Evolutionary conservation across 2,797 vertebrate species (phyloP).

Genomic region (Phalloptychus januarius): DNA sequence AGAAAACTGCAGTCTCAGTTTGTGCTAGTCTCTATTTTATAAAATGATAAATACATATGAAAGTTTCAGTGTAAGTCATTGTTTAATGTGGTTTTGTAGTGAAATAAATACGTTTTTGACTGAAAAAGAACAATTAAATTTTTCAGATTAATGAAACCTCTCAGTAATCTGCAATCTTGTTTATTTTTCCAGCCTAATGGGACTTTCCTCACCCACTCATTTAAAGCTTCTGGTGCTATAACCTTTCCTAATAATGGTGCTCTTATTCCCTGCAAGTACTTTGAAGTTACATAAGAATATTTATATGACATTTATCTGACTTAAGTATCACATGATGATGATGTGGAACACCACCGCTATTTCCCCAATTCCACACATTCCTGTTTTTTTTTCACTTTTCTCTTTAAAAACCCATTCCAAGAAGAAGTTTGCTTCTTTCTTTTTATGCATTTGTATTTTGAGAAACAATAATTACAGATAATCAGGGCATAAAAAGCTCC

Average conservation of each 20-base stretch:
- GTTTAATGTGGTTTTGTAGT: not conserved
- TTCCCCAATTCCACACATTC: slow-evolving; percentile 13
- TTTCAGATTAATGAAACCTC: not conserved
- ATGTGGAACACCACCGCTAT: slow-evolving; percentile 11
- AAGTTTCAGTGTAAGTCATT: not conserved
- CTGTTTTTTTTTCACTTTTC: not conserved
- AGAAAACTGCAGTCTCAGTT: not conserved
- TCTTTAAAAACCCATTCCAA: not conserved
- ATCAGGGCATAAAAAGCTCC: not conserved
- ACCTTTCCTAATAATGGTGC: slow-evolving; percentile 1
- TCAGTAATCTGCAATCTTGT: not conserved
- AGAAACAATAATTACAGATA: slow-evolving; percentile 26
- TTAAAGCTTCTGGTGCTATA: not conserved
- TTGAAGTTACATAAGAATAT: slow-evolving; percentile 9
- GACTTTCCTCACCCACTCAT: not conserved
- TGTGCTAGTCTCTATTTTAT: not conserved
- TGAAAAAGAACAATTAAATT: not conserved
- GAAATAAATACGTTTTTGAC: not conserved
- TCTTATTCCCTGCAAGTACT: not conserved
- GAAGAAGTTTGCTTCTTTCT: not conserved
- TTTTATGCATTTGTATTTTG: slow-evolving; percentile 4
- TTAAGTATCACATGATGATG: slow-evolving; percentile 20
- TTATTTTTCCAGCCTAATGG: not conserved
- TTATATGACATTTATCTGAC: slow-evolving; percentile 8
- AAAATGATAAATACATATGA: not conserved